These are phyloP conservation scores for Cheilosia pagana DNA, from an alignment of 2,888 invertebrate species.

Conservation along the genomic window DNA sequence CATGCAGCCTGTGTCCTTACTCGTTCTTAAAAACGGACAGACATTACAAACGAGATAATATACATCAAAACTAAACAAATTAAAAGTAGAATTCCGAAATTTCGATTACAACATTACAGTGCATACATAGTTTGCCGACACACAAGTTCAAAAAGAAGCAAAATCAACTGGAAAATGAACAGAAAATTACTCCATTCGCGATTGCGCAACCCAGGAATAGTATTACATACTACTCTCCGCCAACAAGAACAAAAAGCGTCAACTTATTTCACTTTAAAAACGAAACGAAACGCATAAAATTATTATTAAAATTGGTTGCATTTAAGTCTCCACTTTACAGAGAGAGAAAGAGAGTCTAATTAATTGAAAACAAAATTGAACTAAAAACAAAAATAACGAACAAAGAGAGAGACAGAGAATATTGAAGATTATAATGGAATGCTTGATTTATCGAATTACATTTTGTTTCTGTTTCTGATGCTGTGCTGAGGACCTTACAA, in stretches of 20 bases:
- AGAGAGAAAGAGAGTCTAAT: constrained; percentile 3
- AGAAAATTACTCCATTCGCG: constrained; percentile 1
- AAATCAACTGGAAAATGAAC: not conserved
- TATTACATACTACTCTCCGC: constrained; percentile 16
- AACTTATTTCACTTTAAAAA: constrained; percentile 18
- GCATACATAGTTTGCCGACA: constrained; percentile 44
- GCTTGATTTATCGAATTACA: constrained; percentile 79
- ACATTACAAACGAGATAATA: constrained; percentile 12
- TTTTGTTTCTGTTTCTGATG: constrained; percentile 83
- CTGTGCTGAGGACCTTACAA: constrained; percentile 83
- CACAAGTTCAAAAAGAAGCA: constrained; percentile 39
- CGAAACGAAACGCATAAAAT: constrained; percentile 13
- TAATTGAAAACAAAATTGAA: constrained; percentile 77
- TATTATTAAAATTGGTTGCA: constrained; percentile 49
- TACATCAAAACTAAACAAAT: constrained; percentile 30
- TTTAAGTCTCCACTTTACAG: constrained; percentile 34
- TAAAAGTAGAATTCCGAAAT: constrained; percentile 17
- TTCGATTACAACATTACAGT: constrained; percentile 24
- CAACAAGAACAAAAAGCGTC: constrained; percentile 19
- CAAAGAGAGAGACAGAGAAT: constrained; percentile 68
- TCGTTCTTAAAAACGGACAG: constrained; percentile 19
- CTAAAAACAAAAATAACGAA: constrained; percentile 38
- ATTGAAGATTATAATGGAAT: constrained; percentile 68
- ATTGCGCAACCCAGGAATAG: constrained; percentile 5
- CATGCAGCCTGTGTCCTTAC: constrained; percentile 51